Conservation (phyloP, 2,888 invertebrate genomes). For the Rhorus exstirpatorius region DNA sequence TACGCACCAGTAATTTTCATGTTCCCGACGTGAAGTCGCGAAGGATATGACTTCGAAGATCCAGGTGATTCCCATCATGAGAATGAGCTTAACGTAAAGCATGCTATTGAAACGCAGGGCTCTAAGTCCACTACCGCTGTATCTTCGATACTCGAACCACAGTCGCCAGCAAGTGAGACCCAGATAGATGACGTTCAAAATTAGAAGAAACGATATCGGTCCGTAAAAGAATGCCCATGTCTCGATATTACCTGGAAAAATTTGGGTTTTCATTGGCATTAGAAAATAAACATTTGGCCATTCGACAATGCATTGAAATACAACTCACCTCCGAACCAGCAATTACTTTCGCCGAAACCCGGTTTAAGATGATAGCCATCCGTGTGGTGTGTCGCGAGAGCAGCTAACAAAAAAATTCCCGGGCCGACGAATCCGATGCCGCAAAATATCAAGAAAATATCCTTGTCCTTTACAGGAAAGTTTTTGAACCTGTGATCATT, state of each 20-base stretch:
- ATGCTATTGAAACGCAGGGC: constrained; percentile 87
- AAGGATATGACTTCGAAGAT: constrained; percentile 89
- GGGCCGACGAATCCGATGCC: constrained; percentile 89
- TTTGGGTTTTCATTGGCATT: neutral
- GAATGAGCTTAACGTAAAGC: constrained; percentile 89
- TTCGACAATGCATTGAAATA: too few relatives aligned
- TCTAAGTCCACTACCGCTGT: constrained; percentile 86
- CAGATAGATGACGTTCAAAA: constrained; percentile 88
- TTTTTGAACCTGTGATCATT: constrained; percentile 79
- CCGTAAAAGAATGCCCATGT: constrained; percentile 90
- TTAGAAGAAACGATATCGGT: constrained; percentile 88
- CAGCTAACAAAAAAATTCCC: constrained; percentile 86
- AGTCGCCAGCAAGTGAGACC: constrained; percentile 88
- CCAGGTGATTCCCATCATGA: constrained; percentile 92
- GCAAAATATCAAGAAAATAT: constrained; percentile 88
- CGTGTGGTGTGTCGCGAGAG: constrained; percentile 87
- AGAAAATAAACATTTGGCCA: neutral
- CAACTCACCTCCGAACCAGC: constrained; percentile 90
- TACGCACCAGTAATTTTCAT: constrained; percentile 81
- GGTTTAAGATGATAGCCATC: constrained; percentile 88
- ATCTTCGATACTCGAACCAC: constrained; percentile 87
- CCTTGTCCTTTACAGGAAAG: constrained; percentile 86
- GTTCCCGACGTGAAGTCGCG: constrained; percentile 67
- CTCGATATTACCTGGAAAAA: constrained; percentile 86
- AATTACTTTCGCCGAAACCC: constrained; percentile 87